phyloP scores from a whole-genome alignment of 2,797 vertebrate genomes.

The Myotis planiceps region DNA sequence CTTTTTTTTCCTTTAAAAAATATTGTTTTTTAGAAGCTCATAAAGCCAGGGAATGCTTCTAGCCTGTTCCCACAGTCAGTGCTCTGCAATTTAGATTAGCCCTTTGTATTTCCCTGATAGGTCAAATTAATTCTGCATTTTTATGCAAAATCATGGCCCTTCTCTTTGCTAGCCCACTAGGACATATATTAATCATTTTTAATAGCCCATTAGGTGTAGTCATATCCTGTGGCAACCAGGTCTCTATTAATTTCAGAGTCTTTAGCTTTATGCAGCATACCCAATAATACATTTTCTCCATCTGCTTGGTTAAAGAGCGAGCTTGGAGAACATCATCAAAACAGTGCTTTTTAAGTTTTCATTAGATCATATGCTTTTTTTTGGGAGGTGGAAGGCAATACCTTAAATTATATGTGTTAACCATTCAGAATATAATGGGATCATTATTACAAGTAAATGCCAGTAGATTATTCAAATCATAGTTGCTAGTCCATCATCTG shows the following conservation, averaged over 20 bases:
- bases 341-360: constrained; percentile 69
- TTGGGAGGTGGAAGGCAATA: neutral
- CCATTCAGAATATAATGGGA: constrained; percentile 50
- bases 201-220: constrained; percentile 67
- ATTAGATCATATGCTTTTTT: constrained; percentile 62
- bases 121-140: constrained; percentile 69
- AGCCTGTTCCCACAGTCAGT: neutral
- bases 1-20: neutral
- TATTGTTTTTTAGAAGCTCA: neutral
- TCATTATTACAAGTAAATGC: constrained; percentile 51
- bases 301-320: constrained; percentile 40
- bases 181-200: constrained; percentile 73
- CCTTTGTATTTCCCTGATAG: neutral
- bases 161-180: constrained; percentile 67
- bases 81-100: constrained; percentile 1
- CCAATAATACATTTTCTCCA: constrained; percentile 59
- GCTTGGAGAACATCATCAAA: constrained; percentile 57
- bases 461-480: constrained; percentile 56
- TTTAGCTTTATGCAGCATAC: constrained; percentile 70
- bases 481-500: constrained; percentile 39
- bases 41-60: neutral
- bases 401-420: constrained; percentile 56
- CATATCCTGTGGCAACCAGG: constrained; percentile 63
- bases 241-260: constrained; percentile 76
- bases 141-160: constrained; percentile 59